A percentile compares a stretch with the other conserved stretches of the same genome.
These are phyloP conservation scores for Folsomia manolachei DNA, from an alignment of 2,888 invertebrate species.

Conservation along the genomic window DNA sequence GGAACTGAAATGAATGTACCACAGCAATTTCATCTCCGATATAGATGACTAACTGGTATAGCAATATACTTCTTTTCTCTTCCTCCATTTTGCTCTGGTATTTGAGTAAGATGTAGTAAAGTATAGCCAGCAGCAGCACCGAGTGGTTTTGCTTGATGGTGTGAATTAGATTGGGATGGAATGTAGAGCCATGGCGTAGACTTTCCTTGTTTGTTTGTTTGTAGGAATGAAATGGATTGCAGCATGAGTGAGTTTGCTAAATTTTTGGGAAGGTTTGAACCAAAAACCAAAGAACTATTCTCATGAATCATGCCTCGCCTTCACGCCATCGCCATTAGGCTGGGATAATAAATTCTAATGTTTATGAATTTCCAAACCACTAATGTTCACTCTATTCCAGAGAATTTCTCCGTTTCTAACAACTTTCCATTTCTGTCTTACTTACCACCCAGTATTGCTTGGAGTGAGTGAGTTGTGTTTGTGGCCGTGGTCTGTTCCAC, in stretches of 20 bases:
- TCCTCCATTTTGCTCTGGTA: too few species aligned
- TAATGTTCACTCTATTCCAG: conserved; percentile 34
- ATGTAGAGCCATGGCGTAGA: background rate
- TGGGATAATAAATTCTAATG: conserved; percentile 50
- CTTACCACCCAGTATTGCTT: background rate
- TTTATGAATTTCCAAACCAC: conserved; percentile 51
- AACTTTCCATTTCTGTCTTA: background rate
- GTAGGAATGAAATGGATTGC: background rate
- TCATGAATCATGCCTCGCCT: conserved; percentile 48
- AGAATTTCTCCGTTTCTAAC: background rate
- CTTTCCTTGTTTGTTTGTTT: too few species aligned
- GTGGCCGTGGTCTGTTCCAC: background rate
- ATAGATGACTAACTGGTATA: too few species aligned
- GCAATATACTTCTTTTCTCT: too few species aligned
- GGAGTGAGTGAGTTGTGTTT: background rate
- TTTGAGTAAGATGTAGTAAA: background rate
- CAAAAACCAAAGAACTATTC: conserved; percentile 33
- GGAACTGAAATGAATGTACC: background rate
- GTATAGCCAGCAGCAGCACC: too few species aligned
- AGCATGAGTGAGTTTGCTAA: conserved; percentile 1
- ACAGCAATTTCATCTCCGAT: too few species aligned
- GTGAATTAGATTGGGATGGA: too few species aligned
- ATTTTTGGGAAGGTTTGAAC: conserved; percentile 9
- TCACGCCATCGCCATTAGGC: conserved; percentile 48
- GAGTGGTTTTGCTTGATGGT: too few species aligned